Base-by-base conservation (phyloP, 2,888 invertebrate genomes). In the Pollenia angustigena region DNA sequence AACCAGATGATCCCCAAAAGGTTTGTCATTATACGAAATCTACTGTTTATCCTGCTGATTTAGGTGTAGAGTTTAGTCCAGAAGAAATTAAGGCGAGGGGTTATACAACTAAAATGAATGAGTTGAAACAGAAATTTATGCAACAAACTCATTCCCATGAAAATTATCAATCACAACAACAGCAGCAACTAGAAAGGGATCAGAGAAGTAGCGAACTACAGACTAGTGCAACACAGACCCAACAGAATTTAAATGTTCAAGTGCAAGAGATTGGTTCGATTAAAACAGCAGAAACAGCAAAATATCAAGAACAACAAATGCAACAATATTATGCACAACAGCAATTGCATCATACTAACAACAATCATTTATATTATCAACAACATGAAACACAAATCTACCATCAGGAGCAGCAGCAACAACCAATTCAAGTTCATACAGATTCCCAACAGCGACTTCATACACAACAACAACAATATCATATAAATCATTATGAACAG, bases 1-100 rank as follows among this genome's bases (percentile, higher is more conserved):
- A 93, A 83, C 93, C 93, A 0, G 92, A 90, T 32, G 93, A 93
- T 89, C 92, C 93, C 2, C 91, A 91, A 75, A 91, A 91, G n/a
- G 87, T 90, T 9, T 93, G 93, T 76, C 91, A 91, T 62, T 93
- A 93, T 90, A 91, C 91, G 54, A 93, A 93, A 84, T 87, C 91
- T 32, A 48, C 90, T 10, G 93, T 93, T 0, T 93, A 93, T 88
- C 93, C 93, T 0, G 89, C 90, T 0, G 92, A 92, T 2, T 90
- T 91, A 4, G 91, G 90, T 11, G 88, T 90, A 2, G 93, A 93
- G 86, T 93, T 91, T 72, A 93, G 93, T 85, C 92, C 93, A 0
- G 93, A 93, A 82, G 93, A 93, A 84, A 89, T 93, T 52, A 89
- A 91, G 42, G 90, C 92, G 1, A 90, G 90, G 75, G 92, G 91